Evolutionary conservation across 1,140 invertebrate genomes (phyloP).

Genomic region (Acyrthosiphon pisum): DNA sequence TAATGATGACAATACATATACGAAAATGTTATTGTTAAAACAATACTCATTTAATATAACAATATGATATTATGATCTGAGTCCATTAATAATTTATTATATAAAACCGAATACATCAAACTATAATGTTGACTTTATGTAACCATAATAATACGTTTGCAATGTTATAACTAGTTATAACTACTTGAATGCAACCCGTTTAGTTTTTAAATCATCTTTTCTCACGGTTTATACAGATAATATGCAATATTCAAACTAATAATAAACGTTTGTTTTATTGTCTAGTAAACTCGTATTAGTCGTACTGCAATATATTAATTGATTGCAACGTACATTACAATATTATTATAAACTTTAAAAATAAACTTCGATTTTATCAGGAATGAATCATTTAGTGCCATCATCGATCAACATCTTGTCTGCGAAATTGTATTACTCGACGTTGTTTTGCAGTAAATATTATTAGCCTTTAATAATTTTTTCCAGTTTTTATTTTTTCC

Average conservation of each 20-base stretch:
- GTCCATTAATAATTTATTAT: background rate
- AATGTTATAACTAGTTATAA: background rate
- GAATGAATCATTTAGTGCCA: background rate
- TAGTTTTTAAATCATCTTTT: background rate
- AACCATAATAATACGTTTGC: conserved; percentile 6
- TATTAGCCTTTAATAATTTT: background rate
- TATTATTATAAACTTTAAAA: background rate
- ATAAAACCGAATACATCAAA: conserved; percentile 5
- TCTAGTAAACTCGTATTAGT: background rate
- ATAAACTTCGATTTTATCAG: background rate
- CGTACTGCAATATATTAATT: background rate
- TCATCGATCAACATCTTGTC: background rate
- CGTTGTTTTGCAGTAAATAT: background rate
- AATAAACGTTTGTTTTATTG: background rate
- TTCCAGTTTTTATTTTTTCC: background rate
- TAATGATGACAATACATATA: conserved; percentile 35
- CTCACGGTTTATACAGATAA: background rate
- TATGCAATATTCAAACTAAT: background rate
- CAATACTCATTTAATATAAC: background rate
- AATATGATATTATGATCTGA: background rate
- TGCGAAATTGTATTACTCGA: background rate
- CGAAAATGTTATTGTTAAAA: conserved; percentile 35
- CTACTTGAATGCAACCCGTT: conserved; percentile 5
- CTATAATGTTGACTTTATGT: background rate
- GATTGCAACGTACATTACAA: background rate